phyloP scores from a whole-genome alignment of 2,888 invertebrate species.

The Dolichomitus sp. region DNA sequence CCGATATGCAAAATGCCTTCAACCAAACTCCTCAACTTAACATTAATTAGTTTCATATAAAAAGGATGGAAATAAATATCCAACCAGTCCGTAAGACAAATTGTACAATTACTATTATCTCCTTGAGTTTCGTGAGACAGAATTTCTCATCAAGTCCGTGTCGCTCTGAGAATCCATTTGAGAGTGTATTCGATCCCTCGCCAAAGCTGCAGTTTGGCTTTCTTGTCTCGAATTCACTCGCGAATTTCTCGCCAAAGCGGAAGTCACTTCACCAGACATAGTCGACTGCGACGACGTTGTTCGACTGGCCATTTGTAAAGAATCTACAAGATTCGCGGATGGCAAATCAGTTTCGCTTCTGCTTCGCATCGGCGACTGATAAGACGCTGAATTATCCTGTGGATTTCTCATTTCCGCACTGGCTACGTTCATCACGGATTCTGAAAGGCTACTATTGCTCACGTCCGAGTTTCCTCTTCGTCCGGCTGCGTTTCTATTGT shows the following conservation, averaged over 20 bases:
- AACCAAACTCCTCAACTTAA: background rate
- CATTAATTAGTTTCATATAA: background rate
- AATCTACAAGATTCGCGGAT: constrained; percentile 1
- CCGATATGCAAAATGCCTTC: background rate
- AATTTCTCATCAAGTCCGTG: constrained; percentile 6
- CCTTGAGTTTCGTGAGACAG: background rate
- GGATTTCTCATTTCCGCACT: constrained; percentile 1
- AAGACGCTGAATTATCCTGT: background rate
- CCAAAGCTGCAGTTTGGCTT: background rate
- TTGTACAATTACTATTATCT: constrained; percentile 30
- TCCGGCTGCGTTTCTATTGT: constrained; percentile 23
- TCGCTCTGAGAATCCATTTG: background rate
- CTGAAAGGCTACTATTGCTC: constrained; percentile 31
- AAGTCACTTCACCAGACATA: constrained; percentile 12
- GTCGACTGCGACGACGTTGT: constrained; percentile 9
- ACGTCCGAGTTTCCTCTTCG: constrained; percentile 12
- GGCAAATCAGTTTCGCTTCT: constrained; percentile 34
- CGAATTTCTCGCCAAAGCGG: constrained; percentile 22
- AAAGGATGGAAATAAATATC: constrained; percentile 2
- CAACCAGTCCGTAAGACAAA: background rate
- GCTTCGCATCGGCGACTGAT: constrained; percentile 2
- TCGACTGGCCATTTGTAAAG: constrained; percentile 10
- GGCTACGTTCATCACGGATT: constrained; percentile 28
- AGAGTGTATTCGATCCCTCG: background rate
- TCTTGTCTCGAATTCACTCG: constrained; percentile 32